Percentiles rank a stretch among this genome's conserved stretches.
phyloP scores from a whole-genome alignment of 2,888 invertebrate genomes.

The Quadroppia sp. region DNA sequence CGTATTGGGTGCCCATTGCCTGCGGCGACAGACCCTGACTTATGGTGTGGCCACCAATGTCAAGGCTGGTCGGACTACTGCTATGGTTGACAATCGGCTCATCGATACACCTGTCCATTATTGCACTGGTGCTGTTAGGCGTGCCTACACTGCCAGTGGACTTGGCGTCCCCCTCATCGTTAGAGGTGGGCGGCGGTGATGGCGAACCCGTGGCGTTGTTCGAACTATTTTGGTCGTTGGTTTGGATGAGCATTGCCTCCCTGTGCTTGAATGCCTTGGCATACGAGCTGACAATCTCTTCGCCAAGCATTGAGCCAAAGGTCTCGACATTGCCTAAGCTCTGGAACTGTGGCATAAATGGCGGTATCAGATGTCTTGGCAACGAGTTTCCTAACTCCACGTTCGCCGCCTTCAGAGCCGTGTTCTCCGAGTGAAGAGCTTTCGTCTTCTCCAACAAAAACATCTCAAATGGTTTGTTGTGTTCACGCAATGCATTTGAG shows the following conservation, averaged over 20 bases:
- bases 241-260: conserved; percentile 37
- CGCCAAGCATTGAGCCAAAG: conserved; percentile 62
- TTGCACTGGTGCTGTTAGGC: conserved; percentile 39
- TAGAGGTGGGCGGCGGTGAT: conserved; percentile 41
- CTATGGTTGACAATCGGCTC: conserved; percentile 18
- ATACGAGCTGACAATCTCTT: conserved; percentile 62
- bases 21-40: not conserved
- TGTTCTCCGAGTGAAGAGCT: conserved; percentile 62
- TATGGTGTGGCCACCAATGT: conserved; percentile 1
- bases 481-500: conserved; percentile 30
- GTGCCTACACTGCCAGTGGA: conserved; percentile 46
- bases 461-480: conserved; percentile 67
- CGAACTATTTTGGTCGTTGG: conserved; percentile 40
- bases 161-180: conserved; percentile 57
- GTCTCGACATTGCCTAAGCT: conserved; percentile 50
- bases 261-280: conserved; percentile 45
- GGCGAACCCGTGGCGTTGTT: conserved; percentile 40
- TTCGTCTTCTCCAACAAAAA: conserved; percentile 72
- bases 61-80: conserved; percentile 35
- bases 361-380: conserved; percentile 34
- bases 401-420: conserved; percentile 54
- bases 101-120: conserved; percentile 36
- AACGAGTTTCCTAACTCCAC: conserved; percentile 50
- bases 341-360: conserved; percentile 46
- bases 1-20: conserved; percentile 34